phyloP scores from a whole-genome alignment of 2,797 vertebrate genomes.

The Darevskia nairensis region DNA sequence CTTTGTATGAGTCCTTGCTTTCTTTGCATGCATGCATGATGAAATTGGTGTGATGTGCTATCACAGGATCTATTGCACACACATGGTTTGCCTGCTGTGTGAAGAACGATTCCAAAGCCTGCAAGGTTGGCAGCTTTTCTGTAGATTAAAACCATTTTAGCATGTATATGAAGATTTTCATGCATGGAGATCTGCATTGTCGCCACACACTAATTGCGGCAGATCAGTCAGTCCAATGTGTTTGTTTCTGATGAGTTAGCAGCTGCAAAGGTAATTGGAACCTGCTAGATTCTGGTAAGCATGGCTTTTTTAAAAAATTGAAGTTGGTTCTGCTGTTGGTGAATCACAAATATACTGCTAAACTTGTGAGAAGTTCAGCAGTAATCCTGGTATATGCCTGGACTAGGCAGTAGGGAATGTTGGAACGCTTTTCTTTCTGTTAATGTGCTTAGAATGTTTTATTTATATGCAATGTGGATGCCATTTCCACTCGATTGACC shows the following conservation, averaged over 20 bases:
- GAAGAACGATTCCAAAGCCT: background rate
- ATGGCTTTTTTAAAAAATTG: no score
- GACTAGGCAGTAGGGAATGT: background rate
- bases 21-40: background rate
- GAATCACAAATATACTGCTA: background rate
- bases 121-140: background rate
- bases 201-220: background rate
- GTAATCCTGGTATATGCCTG: background rate
- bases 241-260: background rate
- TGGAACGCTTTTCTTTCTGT: background rate
- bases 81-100: background rate
- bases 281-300: no score
- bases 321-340: background rate
- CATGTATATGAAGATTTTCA: background rate
- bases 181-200: background rate
- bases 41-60: background rate
- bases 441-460: background rate
- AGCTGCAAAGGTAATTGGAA: background rate
- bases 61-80: background rate
- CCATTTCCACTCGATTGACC: background rate
- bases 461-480: background rate
- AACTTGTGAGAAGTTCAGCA: background rate
- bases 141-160: background rate
- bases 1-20: background rate
- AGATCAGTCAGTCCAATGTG: background rate